A percentile compares a stretch with the other conserved stretches of the same genome.
These are phyloP conservation scores for Anoncus sp. DNA, from an alignment of 2,888 invertebrate genomes.

Conservation along the genomic window DNA sequence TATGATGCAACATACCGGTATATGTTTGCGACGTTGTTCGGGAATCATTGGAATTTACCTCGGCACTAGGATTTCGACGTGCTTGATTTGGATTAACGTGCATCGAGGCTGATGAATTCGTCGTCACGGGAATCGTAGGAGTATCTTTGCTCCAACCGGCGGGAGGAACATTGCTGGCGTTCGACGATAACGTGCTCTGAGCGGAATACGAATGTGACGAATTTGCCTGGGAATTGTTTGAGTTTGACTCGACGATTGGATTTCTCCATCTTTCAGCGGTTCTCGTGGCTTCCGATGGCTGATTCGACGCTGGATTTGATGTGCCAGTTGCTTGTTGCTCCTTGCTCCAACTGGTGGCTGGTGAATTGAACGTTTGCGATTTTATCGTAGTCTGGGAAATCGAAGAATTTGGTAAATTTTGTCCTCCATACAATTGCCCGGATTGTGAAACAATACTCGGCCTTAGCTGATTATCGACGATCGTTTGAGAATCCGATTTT, in stretches of 20 bases:
- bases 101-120: background rate
- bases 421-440: constrained; percentile 14
- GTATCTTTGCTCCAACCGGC: constrained; percentile 20
- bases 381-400: constrained; percentile 17
- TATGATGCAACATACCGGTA: constrained; percentile 9
- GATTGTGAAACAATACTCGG: constrained; percentile 26
- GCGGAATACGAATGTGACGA: constrained; percentile 24
- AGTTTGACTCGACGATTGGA: constrained; percentile 22
- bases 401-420: constrained; percentile 23
- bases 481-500: constrained; percentile 15
- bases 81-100: constrained; percentile 29
- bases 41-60: constrained; percentile 28
- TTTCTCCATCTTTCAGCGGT: constrained; percentile 35
- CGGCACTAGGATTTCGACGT: constrained; percentile 31
- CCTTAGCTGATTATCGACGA: constrained; percentile 14
- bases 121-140: constrained; percentile 5
- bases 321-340: constrained; percentile 30
- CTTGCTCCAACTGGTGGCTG: constrained; percentile 42
- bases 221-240: constrained; percentile 38
- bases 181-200: constrained; percentile 35
- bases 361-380: constrained; percentile 21
- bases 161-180: background rate
- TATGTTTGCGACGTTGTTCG: constrained; percentile 33
- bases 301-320: constrained; percentile 25
- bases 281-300: constrained; percentile 5